These are phyloP conservation scores for Pyralis farinalis DNA, from an alignment of 2,888 invertebrate species.

Conservation along the genomic window DNA sequence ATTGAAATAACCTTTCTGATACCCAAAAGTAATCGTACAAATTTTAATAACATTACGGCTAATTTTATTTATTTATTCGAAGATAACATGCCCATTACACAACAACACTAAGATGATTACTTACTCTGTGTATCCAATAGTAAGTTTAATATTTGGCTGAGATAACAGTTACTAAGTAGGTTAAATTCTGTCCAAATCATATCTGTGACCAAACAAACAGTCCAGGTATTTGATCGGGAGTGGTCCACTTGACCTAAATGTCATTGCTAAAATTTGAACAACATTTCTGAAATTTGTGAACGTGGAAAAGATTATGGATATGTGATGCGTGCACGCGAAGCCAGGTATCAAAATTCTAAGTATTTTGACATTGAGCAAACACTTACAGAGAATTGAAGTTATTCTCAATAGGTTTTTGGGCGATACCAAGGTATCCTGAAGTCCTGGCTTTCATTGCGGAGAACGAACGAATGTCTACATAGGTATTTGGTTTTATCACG, in stretches of 20 bases:
- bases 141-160: constrained; percentile 17
- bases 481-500: too few relatives aligned
- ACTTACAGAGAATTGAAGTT: too few relatives aligned
- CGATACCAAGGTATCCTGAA: too few relatives aligned
- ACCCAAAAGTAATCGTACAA: too few relatives aligned
- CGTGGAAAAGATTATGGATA: not conserved
- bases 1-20: too few relatives aligned
- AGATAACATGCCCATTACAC: too few relatives aligned
- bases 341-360: too few relatives aligned
- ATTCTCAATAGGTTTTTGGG: too few relatives aligned
- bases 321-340: not conserved
- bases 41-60: not conserved
- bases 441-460: too few relatives aligned
- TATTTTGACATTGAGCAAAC: too few relatives aligned
- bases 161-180: constrained; percentile 23
- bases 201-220: constrained; percentile 25
- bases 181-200: constrained; percentile 12
- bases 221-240: constrained; percentile 31
- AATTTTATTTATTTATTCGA: not conserved
- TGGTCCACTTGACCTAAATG: constrained; percentile 47
- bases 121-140: constrained; percentile 4
- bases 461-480: too few relatives aligned
- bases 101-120: too few relatives aligned
- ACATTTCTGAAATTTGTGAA: not conserved
- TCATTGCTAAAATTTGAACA: constrained; percentile 31